Evolutionary conservation across 2,113 vertebrate genomes (phyloP).

Genomic region (Carassius gibelio): DNA sequence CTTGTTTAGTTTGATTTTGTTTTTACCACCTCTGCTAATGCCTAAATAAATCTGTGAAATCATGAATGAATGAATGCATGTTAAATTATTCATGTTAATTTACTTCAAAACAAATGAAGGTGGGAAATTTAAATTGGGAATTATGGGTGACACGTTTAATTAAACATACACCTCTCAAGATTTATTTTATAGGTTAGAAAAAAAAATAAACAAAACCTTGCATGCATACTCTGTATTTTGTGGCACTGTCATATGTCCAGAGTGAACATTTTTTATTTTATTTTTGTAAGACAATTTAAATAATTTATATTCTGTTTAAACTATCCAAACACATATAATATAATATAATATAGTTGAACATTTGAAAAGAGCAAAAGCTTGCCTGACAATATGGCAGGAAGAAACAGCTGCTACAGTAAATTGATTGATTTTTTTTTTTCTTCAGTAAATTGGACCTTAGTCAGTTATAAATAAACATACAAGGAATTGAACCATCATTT

Average conservation of each 20-base stretch:
- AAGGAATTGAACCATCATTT: neutral
- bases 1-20: neutral
- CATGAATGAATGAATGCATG: slow-evolving; percentile 9
- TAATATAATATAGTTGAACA: neutral
- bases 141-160: neutral
- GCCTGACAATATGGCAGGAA: neutral
- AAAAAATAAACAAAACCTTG: neutral
- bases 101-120: neutral
- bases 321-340: neutral
- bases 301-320: neutral
- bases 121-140: neutral
- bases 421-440: too few relatives aligned
- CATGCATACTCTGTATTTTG: neutral
- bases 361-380: neutral
- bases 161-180: neutral
- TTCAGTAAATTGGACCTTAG: neutral
- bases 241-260: neutral
- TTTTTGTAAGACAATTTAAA: neutral
- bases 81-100: neutral
- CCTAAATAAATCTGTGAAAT: neutral
- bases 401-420: neutral
- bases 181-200: neutral
- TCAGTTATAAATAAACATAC: neutral
- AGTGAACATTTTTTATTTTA: too few relatives aligned
- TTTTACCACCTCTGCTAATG: neutral